These are phyloP conservation scores for Lordiphosa fenestrarum DNA, from an alignment of 2,888 invertebrate species.

Conservation along the genomic window DNA sequence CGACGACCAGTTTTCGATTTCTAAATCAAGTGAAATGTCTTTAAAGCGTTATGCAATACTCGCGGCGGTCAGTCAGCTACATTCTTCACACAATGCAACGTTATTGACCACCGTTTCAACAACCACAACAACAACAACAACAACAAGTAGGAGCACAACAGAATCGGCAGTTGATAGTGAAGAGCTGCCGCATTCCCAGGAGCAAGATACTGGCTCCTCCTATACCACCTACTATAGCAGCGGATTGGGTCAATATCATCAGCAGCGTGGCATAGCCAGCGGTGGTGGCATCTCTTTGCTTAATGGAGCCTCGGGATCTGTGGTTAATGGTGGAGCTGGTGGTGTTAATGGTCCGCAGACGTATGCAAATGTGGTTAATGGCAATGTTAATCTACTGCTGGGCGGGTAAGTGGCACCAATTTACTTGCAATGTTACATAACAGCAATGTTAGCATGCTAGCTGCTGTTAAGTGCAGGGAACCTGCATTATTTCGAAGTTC, in stretches of 20 bases:
- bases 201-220: conserved; percentile 66
- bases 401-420: conserved; percentile 85
- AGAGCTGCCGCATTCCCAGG: conserved; percentile 30
- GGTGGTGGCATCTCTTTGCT: too few species aligned
- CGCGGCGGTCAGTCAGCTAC: conserved; percentile 77
- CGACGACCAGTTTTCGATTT: conserved; percentile 28
- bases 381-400: conserved; percentile 87
- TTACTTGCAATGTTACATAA: conserved; percentile 1
- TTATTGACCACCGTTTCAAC: conserved; percentile 44
- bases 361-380: conserved; percentile 80
- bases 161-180: conserved; percentile 24
- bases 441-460: background rate
- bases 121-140: conserved; percentile 39
- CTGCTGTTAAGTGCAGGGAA: background rate
- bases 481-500: too few species aligned
- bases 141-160: conserved; percentile 37
- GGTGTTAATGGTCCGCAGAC: conserved; percentile 56
- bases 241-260: conserved; percentile 76
- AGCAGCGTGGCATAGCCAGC: conserved; percentile 62
- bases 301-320: conserved; percentile 52
- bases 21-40: conserved; percentile 81
- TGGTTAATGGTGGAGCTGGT: conserved; percentile 36
- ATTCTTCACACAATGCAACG: conserved; percentile 44
- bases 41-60: conserved; percentile 84
- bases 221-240: conserved; percentile 75